These are phyloP conservation scores for Scopus umbretta DNA, from an alignment of 2,113 vertebrate genomes.

Conservation along the genomic window DNA sequence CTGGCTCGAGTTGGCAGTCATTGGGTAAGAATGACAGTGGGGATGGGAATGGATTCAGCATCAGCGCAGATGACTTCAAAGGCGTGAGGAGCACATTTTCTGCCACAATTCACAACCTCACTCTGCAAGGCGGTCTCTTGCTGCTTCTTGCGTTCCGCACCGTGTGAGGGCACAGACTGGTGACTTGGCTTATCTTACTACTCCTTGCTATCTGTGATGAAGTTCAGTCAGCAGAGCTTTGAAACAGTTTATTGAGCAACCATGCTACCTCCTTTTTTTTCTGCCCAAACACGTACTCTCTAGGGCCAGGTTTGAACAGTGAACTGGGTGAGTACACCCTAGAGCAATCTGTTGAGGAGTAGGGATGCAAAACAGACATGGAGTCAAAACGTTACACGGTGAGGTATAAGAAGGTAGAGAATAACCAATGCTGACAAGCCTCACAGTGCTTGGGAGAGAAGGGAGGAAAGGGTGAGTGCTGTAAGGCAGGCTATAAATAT, in stretches of 20 bases:
- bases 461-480: not conserved
- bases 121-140: not conserved
- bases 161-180: not conserved
- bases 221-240: not conserved
- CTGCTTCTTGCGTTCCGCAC: not conserved
- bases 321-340: fast-evolving
- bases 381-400: not conserved
- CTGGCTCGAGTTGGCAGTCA: not conserved
- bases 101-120: not conserved
- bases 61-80: not conserved
- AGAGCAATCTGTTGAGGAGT: not conserved
- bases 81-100: not conserved
- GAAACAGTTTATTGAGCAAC: not conserved
- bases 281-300: not conserved
- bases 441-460: not conserved
- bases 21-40: not conserved
- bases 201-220: not conserved
- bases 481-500: not conserved
- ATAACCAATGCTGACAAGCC: not conserved
- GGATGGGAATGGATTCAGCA: not conserved
- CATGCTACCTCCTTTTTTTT: not conserved
- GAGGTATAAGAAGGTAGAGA: not conserved
- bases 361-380: not conserved
- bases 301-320: not conserved
- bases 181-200: not conserved